A percentile compares a stretch with the other conserved stretches of the same genome.
Conservation (phyloP, 2,888 invertebrate genomes). For the Nowickia ferox region DNA sequence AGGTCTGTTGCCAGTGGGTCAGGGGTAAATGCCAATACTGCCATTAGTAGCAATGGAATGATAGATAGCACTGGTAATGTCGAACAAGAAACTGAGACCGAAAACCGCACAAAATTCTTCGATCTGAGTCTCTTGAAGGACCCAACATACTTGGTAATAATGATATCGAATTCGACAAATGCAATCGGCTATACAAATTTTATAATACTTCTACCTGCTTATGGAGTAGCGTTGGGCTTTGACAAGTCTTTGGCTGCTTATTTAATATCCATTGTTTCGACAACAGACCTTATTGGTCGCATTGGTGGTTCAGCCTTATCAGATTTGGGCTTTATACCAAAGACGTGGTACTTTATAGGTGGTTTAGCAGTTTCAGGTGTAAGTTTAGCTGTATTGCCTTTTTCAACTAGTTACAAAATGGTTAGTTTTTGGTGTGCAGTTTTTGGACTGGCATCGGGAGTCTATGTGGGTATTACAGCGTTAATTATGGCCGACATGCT, state of each 20-base stretch:
- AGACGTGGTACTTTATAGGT: conserved; percentile 92
- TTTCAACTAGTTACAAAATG: conserved; percentile 86
- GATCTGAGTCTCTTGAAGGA: conserved; percentile 89
- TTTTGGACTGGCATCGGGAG: conserved; percentile 92
- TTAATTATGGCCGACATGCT: conserved; percentile 94
- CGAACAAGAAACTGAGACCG: conserved; percentile 74
- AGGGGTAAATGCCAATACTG: conserved; percentile 76
- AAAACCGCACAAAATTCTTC: conserved; percentile 86
- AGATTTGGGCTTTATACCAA: conserved; percentile 89
- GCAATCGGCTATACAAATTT: conserved; percentile 95
- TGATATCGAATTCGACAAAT: conserved; percentile 93
- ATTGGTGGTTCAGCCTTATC: conserved; percentile 94
- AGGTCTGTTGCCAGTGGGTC: conserved; percentile 86
- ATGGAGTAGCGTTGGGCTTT: conserved; percentile 88
- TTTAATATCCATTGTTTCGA: conserved; percentile 91
- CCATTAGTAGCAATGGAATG: conserved; percentile 67
- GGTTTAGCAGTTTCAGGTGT: conserved; percentile 91
- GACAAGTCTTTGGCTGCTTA: conserved; percentile 89
- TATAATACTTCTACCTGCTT: conserved; percentile 91
- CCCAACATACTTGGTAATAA: conserved; percentile 91
- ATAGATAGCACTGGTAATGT: conserved; percentile 76
- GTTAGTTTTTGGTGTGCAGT: conserved; percentile 89
- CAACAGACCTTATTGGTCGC: conserved; percentile 91
- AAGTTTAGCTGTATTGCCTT: conserved; percentile 88
- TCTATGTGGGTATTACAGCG: conserved; percentile 93